A percentile compares a stretch with the other conserved stretches of the same genome.
Evolutionary conservation across 2,797 vertebrate species (phyloP).

Genomic region (Mastacembelus armatus): DNA sequence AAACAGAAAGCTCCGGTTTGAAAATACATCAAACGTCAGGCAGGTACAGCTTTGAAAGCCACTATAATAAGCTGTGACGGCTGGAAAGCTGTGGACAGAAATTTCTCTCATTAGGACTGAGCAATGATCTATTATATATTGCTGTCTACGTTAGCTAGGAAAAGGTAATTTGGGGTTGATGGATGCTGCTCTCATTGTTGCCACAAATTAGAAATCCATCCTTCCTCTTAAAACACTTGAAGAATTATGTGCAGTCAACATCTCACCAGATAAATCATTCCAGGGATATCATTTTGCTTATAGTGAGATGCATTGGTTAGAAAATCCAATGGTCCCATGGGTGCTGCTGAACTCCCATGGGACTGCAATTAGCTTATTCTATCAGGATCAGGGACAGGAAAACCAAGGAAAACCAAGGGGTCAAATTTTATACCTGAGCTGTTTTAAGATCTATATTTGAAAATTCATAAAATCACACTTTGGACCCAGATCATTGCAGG

Average conservation of each 20-base stretch:
- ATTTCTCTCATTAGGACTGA: constrained; percentile 42
- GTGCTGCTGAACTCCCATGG: neutral
- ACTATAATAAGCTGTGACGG: constrained; percentile 53
- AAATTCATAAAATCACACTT: too few relatives aligned
- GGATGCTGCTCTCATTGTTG: constrained; percentile 29
- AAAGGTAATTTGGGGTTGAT: constrained; percentile 41
- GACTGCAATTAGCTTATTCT: neutral
- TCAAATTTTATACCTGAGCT: neutral
- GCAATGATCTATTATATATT: constrained; percentile 50
- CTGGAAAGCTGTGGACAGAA: constrained; percentile 30
- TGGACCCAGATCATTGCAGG: neutral
- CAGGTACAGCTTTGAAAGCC: constrained; percentile 33
- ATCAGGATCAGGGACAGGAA: neutral
- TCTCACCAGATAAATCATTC: neutral
- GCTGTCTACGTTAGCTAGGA: constrained; percentile 13
- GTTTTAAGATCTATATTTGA: too few relatives aligned
- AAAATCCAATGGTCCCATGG: neutral
- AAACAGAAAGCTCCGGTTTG: constrained; percentile 14
- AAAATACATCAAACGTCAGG: constrained; percentile 48
- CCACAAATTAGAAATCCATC: constrained; percentile 30
- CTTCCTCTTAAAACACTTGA: neutral
- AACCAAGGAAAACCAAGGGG: neutral
- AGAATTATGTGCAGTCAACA: constrained; percentile 5
- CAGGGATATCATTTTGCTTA: neutral
- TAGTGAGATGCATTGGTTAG: too few relatives aligned